Percentiles rank a stretch among this genome's conserved stretches.
phyloP scores from a whole-genome alignment of 2,797 vertebrate species.

The Cynopterus sphinx region DNA sequence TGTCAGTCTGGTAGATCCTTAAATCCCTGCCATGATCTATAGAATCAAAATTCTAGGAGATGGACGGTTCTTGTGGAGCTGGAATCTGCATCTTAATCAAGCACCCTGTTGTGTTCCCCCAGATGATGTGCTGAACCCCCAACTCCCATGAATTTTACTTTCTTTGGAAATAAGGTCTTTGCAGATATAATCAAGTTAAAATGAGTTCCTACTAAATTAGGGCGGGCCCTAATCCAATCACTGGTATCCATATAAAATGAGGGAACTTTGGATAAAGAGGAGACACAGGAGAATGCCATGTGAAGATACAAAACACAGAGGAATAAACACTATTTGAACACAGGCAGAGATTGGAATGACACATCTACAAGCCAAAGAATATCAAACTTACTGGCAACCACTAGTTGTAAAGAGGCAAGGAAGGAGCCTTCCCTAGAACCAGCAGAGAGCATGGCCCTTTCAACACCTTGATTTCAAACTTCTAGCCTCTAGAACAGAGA shows the following conservation, averaged over 20 bases:
- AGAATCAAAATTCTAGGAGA: not conserved
- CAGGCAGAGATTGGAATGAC: not conserved
- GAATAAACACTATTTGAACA: not conserved
- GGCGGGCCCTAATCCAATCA: not conserved
- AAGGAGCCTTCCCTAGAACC: not conserved
- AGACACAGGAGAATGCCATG: not conserved
- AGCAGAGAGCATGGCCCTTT: not conserved
- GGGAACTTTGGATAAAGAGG: not conserved
- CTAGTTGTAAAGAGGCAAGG: not conserved
- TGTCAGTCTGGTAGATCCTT: not conserved
- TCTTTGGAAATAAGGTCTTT: not conserved
- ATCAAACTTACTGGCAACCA: not conserved
- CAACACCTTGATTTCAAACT: not conserved
- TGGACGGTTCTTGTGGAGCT: not conserved
- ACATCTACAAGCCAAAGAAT: not conserved
- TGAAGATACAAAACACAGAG: not conserved
- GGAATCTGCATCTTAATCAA: not conserved
- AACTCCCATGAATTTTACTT: not conserved
- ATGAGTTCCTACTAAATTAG: not conserved
- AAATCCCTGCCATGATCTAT: not conserved
- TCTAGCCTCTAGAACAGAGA: not conserved
- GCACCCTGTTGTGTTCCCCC: not conserved
- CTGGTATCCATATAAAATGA: not conserved
- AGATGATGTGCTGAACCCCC: not conserved
- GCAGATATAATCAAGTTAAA: not conserved